These are phyloP conservation scores for Arothron firmamentum DNA, from an alignment of 2,113 vertebrate genomes.

Conservation along the genomic window DNA sequence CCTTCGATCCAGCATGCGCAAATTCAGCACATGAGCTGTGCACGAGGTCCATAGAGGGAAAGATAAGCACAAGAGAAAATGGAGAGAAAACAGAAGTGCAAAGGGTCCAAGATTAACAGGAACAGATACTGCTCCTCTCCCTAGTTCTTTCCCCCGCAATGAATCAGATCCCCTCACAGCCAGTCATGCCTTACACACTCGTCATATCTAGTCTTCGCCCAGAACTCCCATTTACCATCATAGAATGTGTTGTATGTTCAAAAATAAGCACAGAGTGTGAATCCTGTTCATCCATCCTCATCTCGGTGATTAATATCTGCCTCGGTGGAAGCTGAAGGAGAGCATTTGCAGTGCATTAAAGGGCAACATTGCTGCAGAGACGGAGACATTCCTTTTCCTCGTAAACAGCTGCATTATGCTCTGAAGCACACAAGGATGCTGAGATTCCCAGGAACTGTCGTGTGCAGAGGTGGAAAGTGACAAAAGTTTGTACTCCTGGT, in stretches of 20 bases:
- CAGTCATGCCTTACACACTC: slow-evolving; percentile 68
- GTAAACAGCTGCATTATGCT: slow-evolving; percentile 26
- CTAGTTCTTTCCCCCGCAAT: slow-evolving; percentile 11
- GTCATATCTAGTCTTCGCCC: slow-evolving; percentile 41
- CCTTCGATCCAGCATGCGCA: slow-evolving; percentile 92
- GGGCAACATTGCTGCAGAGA: slow-evolving; percentile 24
- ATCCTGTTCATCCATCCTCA: slow-evolving; percentile 21
- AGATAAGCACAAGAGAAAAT: not conserved
- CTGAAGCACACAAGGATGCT: slow-evolving; percentile 27
- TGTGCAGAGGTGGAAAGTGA: slow-evolving; percentile 34
- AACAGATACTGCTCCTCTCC: slow-evolving; percentile 13
- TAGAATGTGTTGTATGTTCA: slow-evolving; percentile 37
- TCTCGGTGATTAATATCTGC: slow-evolving; percentile 38
- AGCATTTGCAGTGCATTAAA: slow-evolving; percentile 17
- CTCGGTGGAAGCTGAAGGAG: slow-evolving; percentile 35
- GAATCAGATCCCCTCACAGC: slow-evolving; percentile 27
- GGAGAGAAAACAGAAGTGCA: slow-evolving; percentile 1
- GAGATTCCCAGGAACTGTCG: slow-evolving; percentile 12
- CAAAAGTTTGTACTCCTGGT: not conserved
- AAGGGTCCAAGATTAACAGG: slow-evolving; percentile 7
- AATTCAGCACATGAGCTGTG: slow-evolving; percentile 69
- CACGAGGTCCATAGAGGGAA: slow-evolving; percentile 12
- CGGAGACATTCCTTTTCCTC: slow-evolving; percentile 38
- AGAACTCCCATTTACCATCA: slow-evolving; percentile 46
- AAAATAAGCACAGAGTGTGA: slow-evolving; percentile 54